Conservation (phyloP, 2,797 vertebrate species). For the Salarias fasciatus region DNA sequence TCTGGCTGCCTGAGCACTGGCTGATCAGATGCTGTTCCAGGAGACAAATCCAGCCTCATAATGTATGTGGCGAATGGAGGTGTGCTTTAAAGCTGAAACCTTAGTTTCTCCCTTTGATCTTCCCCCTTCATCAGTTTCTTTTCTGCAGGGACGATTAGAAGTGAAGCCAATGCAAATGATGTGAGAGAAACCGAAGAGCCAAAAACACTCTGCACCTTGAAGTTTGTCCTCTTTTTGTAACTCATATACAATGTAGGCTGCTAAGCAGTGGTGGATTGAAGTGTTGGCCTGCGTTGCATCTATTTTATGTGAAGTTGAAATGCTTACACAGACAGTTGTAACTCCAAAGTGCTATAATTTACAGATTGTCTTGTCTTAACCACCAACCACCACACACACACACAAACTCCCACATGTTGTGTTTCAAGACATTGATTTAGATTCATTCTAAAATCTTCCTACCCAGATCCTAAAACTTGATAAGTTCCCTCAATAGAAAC, state of each 20-base stretch:
- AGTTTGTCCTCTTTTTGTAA: conserved; percentile 2
- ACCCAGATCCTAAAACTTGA: too few relatives aligned
- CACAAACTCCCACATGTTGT: too few relatives aligned
- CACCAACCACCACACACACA: background rate
- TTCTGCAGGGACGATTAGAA: background rate
- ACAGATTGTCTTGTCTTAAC: conserved; percentile 28
- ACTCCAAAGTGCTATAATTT: conserved; percentile 39
- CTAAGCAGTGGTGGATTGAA: conserved; percentile 2
- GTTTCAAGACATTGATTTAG: too few relatives aligned
- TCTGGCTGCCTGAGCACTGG: conserved; percentile 7
- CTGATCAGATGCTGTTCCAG: conserved; percentile 24
- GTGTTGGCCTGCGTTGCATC: background rate
- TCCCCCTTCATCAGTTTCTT: conserved; percentile 9
- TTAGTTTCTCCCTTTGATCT: background rate
- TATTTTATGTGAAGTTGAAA: conserved; percentile 31
- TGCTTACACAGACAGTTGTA: conserved; percentile 31
- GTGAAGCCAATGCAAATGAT: background rate
- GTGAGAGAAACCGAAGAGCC: background rate
- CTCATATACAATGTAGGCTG: conserved; percentile 4
- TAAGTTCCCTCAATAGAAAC: too few relatives aligned
- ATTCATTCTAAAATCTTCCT: too few relatives aligned
- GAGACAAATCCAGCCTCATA: background rate
- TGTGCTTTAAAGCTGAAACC: background rate
- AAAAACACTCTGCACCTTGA: background rate
- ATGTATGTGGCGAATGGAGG: background rate